Conservation (phyloP, 2,888 invertebrate genomes). For the Laothoe populi region DNA sequence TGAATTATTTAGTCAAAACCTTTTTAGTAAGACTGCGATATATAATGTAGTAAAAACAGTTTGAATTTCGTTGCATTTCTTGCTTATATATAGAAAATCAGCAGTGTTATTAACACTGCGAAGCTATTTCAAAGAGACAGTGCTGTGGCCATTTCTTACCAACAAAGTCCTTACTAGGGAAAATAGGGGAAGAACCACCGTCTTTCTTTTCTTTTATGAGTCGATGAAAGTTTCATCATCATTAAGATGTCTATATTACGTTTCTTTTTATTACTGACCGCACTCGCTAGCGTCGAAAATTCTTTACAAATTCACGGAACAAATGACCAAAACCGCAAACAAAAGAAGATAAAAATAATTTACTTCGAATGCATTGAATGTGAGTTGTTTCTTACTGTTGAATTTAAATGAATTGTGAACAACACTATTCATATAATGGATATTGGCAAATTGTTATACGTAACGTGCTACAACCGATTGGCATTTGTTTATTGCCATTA, state of each 20-base stretch:
- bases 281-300: neutral
- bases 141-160: neutral
- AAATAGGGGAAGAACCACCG: neutral
- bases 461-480: neutral
- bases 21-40: too few species aligned
- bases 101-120: too few species aligned
- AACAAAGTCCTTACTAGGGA: neutral
- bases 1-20: neutral
- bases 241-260: neutral
- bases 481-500: slow-evolving; percentile 14
- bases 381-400: neutral
- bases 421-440: neutral
- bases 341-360: neutral
- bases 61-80: too few species aligned
- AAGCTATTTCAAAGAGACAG: too few species aligned
- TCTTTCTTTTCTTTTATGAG: neutral
- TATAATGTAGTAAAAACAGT: too few species aligned
- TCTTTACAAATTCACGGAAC: neutral
- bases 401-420: neutral
- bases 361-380: neutral
- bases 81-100: too few species aligned
- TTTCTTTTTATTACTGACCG: neutral
- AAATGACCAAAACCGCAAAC: neutral
- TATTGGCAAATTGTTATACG: slow-evolving; percentile 15
- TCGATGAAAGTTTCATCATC: slow-evolving; percentile 13